Base-by-base conservation (phyloP, 2,797 vertebrate species). In the Fringilla coelebs region DNA sequence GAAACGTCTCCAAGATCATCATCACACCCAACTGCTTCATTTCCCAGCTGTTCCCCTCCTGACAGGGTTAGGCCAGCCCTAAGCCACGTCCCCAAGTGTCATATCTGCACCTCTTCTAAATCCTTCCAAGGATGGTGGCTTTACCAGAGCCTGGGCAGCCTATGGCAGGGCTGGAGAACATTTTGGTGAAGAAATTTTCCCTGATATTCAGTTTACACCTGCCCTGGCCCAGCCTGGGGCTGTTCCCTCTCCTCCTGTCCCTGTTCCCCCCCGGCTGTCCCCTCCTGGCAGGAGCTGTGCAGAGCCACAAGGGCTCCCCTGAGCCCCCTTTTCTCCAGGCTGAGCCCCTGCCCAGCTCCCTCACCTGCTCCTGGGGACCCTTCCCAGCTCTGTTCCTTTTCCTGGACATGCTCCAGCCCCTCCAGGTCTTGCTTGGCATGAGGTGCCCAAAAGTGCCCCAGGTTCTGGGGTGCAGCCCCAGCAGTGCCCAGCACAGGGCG, bases 241-340 rank as follows among this genome's bases (percentile, higher is more conserved):
- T 0, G 0, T 45, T 85, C 8, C 17, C 61, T 58, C 43, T 55
- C 3, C 1, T 55, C 31, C 17, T 58, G 32, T 51, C 38, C 51
- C 45, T 15, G 9, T 58, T 17, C 17, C 36, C 13, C 67, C 65
- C 17, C 62, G n/a, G n/a, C n/a, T n/a, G n/a, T n/a, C n/a, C n/a
- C n/a, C n/a, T n/a, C n/a, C n/a, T n/a, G n/a, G n/a, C n/a, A n/a
- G n/a, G n/a, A n/a, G n/a, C n/a, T n/a, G n/a, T n/a, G n/a, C n/a
- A n/a, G n/a, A n/a, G n/a, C n/a, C n/a, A n/a, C n/a, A n/a, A n/a
- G n/a, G n/a, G n/a, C n/a, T n/a, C n/a, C n/a, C n/a, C n/a, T n/a
- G n/a, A n/a, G n/a, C n/a, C n/a, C n/a, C n/a, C n/a, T n/a, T n/a
- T n/a, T n/a, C n/a, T n/a, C n/a, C n/a, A n/a, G n/a, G n/a, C n/a